Evolutionary conservation across 2,797 vertebrate species (phyloP).

Genomic region (Cirrhinus mrigala): DNA sequence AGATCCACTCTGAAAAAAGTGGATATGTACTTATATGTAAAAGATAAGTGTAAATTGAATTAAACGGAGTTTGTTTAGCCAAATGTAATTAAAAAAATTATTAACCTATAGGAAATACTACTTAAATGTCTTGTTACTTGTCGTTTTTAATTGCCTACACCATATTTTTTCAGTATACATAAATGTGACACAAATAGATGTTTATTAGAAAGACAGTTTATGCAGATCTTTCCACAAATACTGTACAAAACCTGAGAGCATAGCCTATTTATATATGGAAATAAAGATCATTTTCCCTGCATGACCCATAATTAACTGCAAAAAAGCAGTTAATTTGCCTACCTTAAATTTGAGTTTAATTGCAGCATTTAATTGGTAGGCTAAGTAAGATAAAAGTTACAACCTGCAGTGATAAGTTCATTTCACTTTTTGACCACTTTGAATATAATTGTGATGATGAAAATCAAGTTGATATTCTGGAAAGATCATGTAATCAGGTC

Average conservation of each 20-base stretch:
- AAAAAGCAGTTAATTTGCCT: not conserved
- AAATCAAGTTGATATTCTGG: constrained; percentile 11
- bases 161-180: not conserved
- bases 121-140: not conserved
- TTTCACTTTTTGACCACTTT: not conserved
- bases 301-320: not conserved
- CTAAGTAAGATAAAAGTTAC: not conserved
- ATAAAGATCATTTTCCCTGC: not conserved
- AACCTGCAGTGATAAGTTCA: not conserved
- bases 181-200: not conserved
- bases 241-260: not conserved
- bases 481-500: not conserved
- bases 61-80: not conserved
- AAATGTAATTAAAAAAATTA: not conserved
- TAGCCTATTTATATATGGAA: not conserved
- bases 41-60: not conserved
- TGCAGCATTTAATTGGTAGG: not conserved
- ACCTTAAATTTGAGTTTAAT: not conserved
- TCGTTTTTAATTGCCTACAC: not conserved
- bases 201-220: not conserved
- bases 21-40: not conserved
- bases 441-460: not conserved
- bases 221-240: not conserved
- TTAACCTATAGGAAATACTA: no score
- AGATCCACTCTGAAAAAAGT: no score